A percentile compares a stretch with the other conserved stretches of the same genome.
Evolutionary conservation across 2,888 invertebrate genomes (phyloP).

Genomic region (Diplazon laetatorius): DNA sequence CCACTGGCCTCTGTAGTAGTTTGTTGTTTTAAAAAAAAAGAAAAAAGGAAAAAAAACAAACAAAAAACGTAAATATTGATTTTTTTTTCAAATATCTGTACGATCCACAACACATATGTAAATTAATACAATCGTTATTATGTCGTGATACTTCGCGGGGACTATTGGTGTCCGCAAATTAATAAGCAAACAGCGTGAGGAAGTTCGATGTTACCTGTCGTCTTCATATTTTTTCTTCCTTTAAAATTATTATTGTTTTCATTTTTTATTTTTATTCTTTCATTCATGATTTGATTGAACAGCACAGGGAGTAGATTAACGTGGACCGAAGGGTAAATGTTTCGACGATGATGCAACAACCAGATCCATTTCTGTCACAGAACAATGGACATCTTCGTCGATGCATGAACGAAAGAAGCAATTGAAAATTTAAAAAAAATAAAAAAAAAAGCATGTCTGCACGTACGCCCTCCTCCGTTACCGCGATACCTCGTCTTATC

Average conservation of each 20-base stretch:
- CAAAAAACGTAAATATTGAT: constrained; percentile 30
- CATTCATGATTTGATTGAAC: constrained; percentile 24
- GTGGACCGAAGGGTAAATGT: constrained; percentile 1
- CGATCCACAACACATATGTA: constrained; percentile 10
- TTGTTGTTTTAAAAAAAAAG: constrained; percentile 51
- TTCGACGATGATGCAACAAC: constrained; percentile 31
- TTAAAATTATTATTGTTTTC: background rate
- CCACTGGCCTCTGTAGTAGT: constrained; percentile 79
- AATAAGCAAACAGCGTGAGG: constrained; percentile 49
- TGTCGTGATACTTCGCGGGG: constrained; percentile 31
- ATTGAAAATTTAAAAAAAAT: too few species aligned
- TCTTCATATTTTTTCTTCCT: constrained; percentile 1
- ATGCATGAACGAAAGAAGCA: constrained; percentile 31
- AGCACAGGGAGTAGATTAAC: constrained; percentile 28
- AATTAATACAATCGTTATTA: constrained; percentile 12
- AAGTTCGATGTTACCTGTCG: constrained; percentile 27
- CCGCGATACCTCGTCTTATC: constrained; percentile 14
- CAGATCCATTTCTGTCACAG: constrained; percentile 2
- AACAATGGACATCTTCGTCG: constrained; percentile 27
- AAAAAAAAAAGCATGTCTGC: constrained; percentile 40
- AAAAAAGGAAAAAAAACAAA: background rate
- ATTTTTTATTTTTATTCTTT: constrained; percentile 2
- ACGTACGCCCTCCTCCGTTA: constrained; percentile 35
- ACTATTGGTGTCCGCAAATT: constrained; percentile 26
- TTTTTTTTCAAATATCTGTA: constrained; percentile 31